Base-by-base conservation (phyloP, 2,797 vertebrate species). In the Gadopsis marmoratus region DNA sequence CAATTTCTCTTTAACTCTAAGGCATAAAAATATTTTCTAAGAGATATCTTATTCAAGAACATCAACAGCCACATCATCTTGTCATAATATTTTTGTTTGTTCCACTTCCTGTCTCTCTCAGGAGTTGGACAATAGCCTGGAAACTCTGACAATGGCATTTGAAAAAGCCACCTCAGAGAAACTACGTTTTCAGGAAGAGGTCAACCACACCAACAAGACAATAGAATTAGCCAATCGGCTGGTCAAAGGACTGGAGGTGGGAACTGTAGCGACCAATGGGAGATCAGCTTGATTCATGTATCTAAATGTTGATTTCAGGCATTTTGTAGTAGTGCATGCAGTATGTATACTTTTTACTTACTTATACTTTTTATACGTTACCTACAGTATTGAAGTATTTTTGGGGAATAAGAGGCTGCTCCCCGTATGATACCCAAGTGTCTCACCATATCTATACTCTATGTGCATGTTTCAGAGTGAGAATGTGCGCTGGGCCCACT, bases 221-320 rank as follows among this genome's bases (percentile, higher is more conserved):
- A 98, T 97, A 93, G 96, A 97, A 91, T 95, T 97, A 86, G 98
- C 98, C 95, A 97, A 97, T 94, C 97, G 98, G 91, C 97, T 98
- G 94, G 97, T 96, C 86, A 97, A 97, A 95, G 98, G 98, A 90
- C 95, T 97, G 88, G 93, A 94, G 92, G 93, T 94, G 69, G 26
- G 97, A 88, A 86, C 89, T 86, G 91, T 93, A 93, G 91, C 82
- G 81, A 73, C 92, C 94, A 94, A 90, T 93, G 21, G 94, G 93
- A 95, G 93, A 74, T 59, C 10, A 31, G 29, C 71, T 62, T 41
- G 5, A 33, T 23, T 43, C 8, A 14, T 39, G 6, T 51, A 50
- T 33, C n/a, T 75, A 13, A 41, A 29, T 53, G 9, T 26, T 21
- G 8, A 35, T 75, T 55, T 71, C 1, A 47, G 37, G n/a, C 26